Evolutionary conservation across 2,888 invertebrate genomes (phyloP), one percentile per base, ranked within the genome.

Genomic region (Drosophila borborema): DNA sequence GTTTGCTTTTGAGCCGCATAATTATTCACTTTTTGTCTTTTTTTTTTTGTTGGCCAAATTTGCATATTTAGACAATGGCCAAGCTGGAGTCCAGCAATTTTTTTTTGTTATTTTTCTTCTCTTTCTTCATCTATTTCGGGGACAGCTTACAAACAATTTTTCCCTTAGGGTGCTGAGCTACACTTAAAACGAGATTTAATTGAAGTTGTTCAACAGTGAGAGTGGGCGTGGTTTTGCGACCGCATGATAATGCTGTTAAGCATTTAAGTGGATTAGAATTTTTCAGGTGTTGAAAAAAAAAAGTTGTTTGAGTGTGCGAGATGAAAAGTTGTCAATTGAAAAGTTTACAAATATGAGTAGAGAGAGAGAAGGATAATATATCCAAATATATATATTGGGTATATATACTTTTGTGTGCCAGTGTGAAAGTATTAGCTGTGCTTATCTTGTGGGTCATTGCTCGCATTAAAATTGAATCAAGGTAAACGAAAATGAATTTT

Each of bases 211-310:
- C 77, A 77, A 82, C 76, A 86, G 82, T 77, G 74, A 60, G 79
- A 55, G 66, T 49, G 67, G 86, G 80, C 66, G 72, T 68, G 72
- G 71, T 45, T 56, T 63, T 67, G 71, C 40, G 61, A 77, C 80
- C 80, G 78, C 86, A 80, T 79, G 79, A 84, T 89, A 89, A 86
- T 86, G 75, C 77, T 77, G 86, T 86, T 88, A 89, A 86, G 81
- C 86, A 85, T 88, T 87, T 89, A 88, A 86, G 88, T 88, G 79
- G 86, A 88, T 86, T 88, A 85, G 83, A 77, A 80, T 80, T 78
- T 80, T 72, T 67, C 66, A 89, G 85, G 86, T 86, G 83, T 55
- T 28, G 5, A 45, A 61, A 67, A 74, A 66, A 66, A 67, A 67
- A 40, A 64, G 49, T 53, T 28, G 18, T 53, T 31, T 48, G 65